These are phyloP conservation scores for Zele albiditarsus DNA, from an alignment of 2,888 invertebrate genomes.

Conservation along the genomic window DNA sequence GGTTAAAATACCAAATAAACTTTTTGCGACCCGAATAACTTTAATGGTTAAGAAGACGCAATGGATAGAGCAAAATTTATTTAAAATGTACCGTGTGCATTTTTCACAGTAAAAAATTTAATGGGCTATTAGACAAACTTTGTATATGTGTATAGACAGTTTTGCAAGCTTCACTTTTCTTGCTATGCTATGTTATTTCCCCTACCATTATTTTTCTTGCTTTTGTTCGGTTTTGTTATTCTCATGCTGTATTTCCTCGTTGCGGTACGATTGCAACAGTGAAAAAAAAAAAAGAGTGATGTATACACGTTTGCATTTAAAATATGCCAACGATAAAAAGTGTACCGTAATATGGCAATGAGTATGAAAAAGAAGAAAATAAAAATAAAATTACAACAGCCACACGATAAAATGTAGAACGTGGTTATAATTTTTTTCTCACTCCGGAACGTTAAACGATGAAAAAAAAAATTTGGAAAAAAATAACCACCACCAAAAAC, in stretches of 20 bases:
- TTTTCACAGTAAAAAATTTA: not conserved
- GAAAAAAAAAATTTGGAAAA: constrained; percentile 21
- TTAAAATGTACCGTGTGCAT: not conserved
- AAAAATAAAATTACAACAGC: not conserved
- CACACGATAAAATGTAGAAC: not conserved
- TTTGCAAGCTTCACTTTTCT: not conserved
- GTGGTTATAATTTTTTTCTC: too few relatives aligned
- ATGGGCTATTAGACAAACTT: not conserved
- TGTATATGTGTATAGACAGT: not conserved
- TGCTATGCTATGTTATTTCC: not conserved
- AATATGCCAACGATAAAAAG: constrained; percentile 8
- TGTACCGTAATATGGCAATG: not conserved
- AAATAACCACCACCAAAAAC: not conserved
- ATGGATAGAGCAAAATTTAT: not conserved
- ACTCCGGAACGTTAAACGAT: not conserved
- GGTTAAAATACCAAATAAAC: not conserved
- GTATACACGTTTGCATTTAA: not conserved
- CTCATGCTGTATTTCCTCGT: too few relatives aligned
- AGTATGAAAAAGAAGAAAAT: constrained; percentile 6
- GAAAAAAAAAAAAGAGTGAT: constrained; percentile 1
- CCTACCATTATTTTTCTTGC: not conserved
- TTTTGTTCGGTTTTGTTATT: not conserved
- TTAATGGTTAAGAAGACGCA: not conserved
- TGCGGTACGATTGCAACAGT: too few relatives aligned
- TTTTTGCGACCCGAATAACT: not conserved